Base-by-base conservation (phyloP, 2,113 vertebrate genomes). In the Siniperca knerii region DNA sequence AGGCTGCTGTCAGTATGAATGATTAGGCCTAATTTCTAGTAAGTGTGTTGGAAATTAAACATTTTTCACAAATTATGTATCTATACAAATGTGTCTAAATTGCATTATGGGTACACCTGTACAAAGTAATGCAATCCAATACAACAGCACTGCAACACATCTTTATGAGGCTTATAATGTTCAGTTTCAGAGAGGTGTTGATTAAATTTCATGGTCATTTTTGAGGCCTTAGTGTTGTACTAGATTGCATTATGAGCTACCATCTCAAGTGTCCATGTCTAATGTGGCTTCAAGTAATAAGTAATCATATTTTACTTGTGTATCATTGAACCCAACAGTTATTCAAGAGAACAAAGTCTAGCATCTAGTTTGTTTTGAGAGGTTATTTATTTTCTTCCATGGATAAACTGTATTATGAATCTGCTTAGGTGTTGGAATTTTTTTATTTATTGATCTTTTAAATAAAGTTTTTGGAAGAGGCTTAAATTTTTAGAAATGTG, bases 1-100 rank as follows among this genome's bases (percentile, higher is more conserved):
- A 87, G 29, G 64, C 62, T 58, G 57, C 62, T 68, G 61, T 71
- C 80, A 84, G 77, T n/a, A 16, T 61, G 61, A 90, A 72, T 81
- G 52, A 86, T 75, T 50, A 40, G 18, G 55, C n/a, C 40, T 66
- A 57, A 76, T 77, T 79, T 85, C 50, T 52, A 18, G 76, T 18
- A 69, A 77, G 67, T n/a, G 42, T 60, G 68, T 25, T 77, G 58
- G 67, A 80, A 78, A 69, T 85, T 52, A 1, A 60, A 55, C 50
- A 52, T 55, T 65, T 73, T 55, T 15, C 21, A 80, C 21, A 78
- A 78, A 82, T 25, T 16, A 74, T 68, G 46, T 0, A 72, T 82
- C 61, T 57, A 29, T 42, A 57, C 23, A 68, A 76, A 57, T 2
- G 33, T 48, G 25, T 35, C 4, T 44, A 21, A 50, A 64, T 15